Conservation (phyloP, 2,888 invertebrate genomes). For the Scrobipalpa costella region DNA sequence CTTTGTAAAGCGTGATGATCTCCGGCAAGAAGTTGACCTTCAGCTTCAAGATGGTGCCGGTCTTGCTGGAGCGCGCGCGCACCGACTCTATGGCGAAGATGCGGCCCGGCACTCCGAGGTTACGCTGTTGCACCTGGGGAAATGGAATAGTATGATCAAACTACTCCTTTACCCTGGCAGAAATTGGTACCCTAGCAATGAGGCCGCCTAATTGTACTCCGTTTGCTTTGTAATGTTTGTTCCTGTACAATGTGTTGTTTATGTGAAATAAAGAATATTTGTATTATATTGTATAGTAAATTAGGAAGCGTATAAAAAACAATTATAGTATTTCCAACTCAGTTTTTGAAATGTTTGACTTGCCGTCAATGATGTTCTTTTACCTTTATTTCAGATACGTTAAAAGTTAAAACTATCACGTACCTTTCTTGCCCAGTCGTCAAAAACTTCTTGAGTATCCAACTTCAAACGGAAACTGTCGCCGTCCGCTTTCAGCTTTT, state of each 20-base stretch:
- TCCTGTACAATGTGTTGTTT: no score
- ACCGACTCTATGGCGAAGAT: slow-evolving; percentile 96
- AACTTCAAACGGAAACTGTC: slow-evolving; percentile 98
- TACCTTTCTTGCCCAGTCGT: slow-evolving; percentile 97
- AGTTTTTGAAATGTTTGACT: no score
- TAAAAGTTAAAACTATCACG: background rate
- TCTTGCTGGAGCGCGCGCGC: slow-evolving; percentile 88
- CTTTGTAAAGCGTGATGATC: slow-evolving; percentile 98
- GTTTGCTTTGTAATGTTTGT: no score
- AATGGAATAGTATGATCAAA: background rate
- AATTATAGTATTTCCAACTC: no score
- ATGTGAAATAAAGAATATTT: no score
- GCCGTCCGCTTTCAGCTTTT: slow-evolving; percentile 97
- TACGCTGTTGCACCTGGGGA: slow-evolving; percentile 90
- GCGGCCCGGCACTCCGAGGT: slow-evolving; percentile 95
- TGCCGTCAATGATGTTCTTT: no score
- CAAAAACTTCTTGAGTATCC: slow-evolving; percentile 98
- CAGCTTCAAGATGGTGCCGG: slow-evolving; percentile 91
- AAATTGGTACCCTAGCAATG: no score
- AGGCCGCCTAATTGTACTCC: no score
- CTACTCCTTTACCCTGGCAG: background rate
- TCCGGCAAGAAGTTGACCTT: slow-evolving; percentile 98
- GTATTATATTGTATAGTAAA: no score
- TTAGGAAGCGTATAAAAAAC: no score
- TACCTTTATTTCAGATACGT: no score